A percentile compares a stretch with the other conserved stretches of the same genome.
Conservation (phyloP, 2,888 invertebrate species). For the Dicranocentrus wangi region DNA sequence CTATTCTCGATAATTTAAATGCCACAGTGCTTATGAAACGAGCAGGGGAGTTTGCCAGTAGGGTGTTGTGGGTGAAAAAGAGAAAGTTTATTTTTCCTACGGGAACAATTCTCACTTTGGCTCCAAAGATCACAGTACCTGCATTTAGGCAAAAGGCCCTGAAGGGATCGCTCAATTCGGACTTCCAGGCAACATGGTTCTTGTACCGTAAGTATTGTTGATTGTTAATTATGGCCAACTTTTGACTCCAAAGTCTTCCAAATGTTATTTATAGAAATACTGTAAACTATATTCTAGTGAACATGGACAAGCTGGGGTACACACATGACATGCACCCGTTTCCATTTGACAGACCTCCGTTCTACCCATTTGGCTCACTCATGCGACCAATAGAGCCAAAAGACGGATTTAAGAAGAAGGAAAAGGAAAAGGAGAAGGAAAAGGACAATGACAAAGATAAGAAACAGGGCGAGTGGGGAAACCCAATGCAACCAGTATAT, state of each 20-base stretch:
- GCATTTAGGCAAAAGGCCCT: constrained; percentile 47
- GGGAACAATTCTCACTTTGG: constrained; percentile 63
- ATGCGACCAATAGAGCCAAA: constrained; percentile 55
- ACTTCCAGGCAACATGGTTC: constrained; percentile 62
- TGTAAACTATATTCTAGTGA: constrained; percentile 53
- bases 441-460: constrained; percentile 7
- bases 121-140: constrained; percentile 63
- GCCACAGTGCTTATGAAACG: background rate
- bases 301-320: constrained; percentile 69
- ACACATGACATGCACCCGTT: constrained; percentile 68
- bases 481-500: too few relatives aligned
- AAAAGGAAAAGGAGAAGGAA: constrained; percentile 25
- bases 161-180: constrained; percentile 67
- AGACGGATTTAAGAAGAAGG: constrained; percentile 11
- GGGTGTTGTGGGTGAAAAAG: background rate
- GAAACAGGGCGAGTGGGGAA: background rate
- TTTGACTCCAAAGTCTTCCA: too few relatives aligned
- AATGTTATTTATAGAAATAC: too few relatives aligned
- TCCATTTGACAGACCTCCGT: constrained; percentile 67
- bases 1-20: too few relatives aligned
- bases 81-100: constrained; percentile 66
- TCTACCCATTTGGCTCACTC: constrained; percentile 67
- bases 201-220: constrained; percentile 70
- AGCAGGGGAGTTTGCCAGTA: background rate
- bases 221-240: too few relatives aligned